Conservation (phyloP, 2,113 vertebrate genomes). For the Illadopsis cleaveri region DNA sequence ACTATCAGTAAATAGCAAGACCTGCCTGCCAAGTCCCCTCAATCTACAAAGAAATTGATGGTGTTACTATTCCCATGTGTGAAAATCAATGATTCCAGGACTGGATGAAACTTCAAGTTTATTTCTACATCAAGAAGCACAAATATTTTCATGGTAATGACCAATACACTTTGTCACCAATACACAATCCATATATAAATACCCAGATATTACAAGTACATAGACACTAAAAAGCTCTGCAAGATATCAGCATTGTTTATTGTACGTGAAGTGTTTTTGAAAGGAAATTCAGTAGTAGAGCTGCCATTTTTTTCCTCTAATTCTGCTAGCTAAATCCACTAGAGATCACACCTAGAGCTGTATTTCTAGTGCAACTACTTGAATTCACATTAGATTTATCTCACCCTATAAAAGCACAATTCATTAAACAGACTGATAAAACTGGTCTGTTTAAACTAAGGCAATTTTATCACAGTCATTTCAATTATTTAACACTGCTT, state of each 20-base stretch:
- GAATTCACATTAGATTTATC: constrained; percentile 80
- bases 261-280: not conserved
- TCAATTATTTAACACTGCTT: constrained; percentile 84
- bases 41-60: constrained; percentile 29
- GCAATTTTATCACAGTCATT: constrained; percentile 84
- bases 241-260: not conserved
- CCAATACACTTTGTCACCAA: not conserved
- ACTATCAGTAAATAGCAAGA: constrained; percentile 6
- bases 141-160: not conserved
- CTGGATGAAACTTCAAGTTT: not conserved
- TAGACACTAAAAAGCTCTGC: not conserved
- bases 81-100: constrained; percentile 3
- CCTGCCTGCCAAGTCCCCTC: constrained; percentile 19
- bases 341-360: constrained; percentile 67
- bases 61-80: not conserved
- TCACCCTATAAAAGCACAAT: constrained; percentile 83
- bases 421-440: constrained; percentile 85
- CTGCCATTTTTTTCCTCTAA: not conserved
- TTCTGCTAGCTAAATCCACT: constrained; percentile 12
- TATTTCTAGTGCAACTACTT: constrained; percentile 71
- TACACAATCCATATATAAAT: not conserved
- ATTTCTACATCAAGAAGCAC: not conserved
- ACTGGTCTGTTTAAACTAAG: constrained; percentile 83
- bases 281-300: constrained; percentile 17
- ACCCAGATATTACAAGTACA: not conserved